phyloP scores from a whole-genome alignment of 2,888 invertebrate genomes.

The Sinhomidia bicolor region DNA sequence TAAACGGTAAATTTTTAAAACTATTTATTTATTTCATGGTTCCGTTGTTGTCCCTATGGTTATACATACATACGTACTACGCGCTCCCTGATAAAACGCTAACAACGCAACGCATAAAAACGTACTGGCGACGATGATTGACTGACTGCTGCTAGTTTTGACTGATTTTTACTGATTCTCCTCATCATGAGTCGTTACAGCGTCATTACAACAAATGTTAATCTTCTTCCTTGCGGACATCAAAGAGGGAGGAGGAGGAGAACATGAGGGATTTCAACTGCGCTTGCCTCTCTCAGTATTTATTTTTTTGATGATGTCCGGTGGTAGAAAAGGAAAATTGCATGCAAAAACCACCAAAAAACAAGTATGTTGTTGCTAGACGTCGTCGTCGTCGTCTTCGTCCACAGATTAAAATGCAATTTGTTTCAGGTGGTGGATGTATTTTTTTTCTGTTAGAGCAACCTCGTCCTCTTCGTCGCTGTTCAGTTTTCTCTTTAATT shows the following conservation, averaged over 20 bases:
- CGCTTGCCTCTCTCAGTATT: too few relatives aligned
- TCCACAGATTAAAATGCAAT: neutral
- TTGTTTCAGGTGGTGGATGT: neutral
- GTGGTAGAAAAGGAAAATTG: neutral
- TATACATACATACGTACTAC: too few relatives aligned
- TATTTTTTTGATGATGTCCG: neutral
- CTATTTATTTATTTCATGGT: too few relatives aligned
- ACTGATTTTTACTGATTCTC: neutral
- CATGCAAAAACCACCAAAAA: neutral
- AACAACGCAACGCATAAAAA: neutral
- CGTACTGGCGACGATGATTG: neutral
- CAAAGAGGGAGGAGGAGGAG: neutral
- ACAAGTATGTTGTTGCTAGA: neutral
- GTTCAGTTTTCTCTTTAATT: slow-evolving; percentile 6
- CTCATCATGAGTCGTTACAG: neutral
- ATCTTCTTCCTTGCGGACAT: neutral
- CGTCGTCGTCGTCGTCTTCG: too few relatives aligned
- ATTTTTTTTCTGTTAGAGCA: neutral
- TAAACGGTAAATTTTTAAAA: too few relatives aligned
- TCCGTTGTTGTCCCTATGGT: too few relatives aligned
- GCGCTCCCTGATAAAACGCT: too few relatives aligned
- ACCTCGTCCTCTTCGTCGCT: too few relatives aligned
- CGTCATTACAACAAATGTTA: too few relatives aligned
- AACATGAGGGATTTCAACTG: too few relatives aligned
- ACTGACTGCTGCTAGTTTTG: neutral